phyloP scores from a whole-genome alignment of 2,888 invertebrate genomes.

The Spisula subtruncata region DNA sequence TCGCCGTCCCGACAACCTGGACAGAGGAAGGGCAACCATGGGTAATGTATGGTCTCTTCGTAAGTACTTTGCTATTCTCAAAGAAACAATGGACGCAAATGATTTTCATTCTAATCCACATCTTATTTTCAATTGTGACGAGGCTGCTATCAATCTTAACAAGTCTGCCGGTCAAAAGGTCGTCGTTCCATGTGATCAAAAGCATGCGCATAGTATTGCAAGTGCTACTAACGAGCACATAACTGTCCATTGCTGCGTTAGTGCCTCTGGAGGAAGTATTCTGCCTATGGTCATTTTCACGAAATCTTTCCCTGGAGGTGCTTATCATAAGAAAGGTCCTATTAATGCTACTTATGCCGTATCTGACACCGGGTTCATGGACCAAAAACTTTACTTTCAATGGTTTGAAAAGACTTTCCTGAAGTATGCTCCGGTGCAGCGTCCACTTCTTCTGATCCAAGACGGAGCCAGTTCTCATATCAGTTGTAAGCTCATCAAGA shows the following conservation, averaged over 20 bases:
- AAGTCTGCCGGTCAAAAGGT: slow-evolving; percentile 58
- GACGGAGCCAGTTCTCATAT: slow-evolving; percentile 55
- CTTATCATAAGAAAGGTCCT: slow-evolving; percentile 48
- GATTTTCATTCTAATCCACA: neutral
- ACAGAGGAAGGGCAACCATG: slow-evolving; percentile 48
- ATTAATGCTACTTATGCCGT: slow-evolving; percentile 38
- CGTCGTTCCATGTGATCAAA: slow-evolving; percentile 48
- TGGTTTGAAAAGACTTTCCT: slow-evolving; percentile 59
- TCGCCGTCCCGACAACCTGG: slow-evolving; percentile 52
- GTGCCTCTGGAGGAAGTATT: slow-evolving; percentile 38
- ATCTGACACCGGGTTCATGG: slow-evolving; percentile 54
- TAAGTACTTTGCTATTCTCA: slow-evolving; percentile 52
- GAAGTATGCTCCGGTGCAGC: neutral
- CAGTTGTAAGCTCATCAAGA: neutral
- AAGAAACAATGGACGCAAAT: slow-evolving; percentile 46
- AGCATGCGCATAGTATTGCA: slow-evolving; percentile 40
- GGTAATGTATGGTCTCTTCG: slow-evolving; percentile 42
- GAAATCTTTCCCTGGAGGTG: slow-evolving; percentile 47
- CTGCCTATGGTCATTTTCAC: slow-evolving; percentile 48
- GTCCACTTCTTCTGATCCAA: slow-evolving; percentile 49
- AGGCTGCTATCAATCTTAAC: slow-evolving; percentile 47
- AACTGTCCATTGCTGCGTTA: slow-evolving; percentile 54
- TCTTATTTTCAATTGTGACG: slow-evolving; percentile 56
- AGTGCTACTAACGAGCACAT: slow-evolving; percentile 54
- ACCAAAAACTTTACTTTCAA: slow-evolving; percentile 46